phyloP scores from a whole-genome alignment of 2,888 invertebrate species.

The Lasioglossum zephyrum region DNA sequence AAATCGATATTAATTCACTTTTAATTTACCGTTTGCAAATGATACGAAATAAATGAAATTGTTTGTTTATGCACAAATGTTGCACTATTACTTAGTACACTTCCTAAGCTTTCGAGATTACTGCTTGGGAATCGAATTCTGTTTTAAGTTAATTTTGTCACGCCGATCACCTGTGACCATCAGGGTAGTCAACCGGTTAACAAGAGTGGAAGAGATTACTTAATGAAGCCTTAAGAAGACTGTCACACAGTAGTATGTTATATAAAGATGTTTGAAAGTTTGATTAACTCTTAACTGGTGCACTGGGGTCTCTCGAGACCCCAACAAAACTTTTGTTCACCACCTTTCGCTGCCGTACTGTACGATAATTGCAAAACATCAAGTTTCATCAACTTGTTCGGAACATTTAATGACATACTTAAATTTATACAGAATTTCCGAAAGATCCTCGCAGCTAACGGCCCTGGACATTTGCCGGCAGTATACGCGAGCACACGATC shows the following conservation, averaged over 20 bases:
- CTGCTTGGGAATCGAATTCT: background rate
- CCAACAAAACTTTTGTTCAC: background rate
- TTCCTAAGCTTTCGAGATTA: background rate
- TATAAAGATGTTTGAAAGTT: background rate
- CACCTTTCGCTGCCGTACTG: background rate
- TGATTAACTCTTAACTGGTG: background rate
- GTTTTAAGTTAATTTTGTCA: background rate
- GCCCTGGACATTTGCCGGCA: background rate
- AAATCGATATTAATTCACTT: background rate
- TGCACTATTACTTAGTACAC: background rate
- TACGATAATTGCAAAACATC: background rate
- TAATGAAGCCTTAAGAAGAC: background rate
- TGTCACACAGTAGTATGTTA: background rate
- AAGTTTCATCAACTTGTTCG: background rate
- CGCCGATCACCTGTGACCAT: background rate
- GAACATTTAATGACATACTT: background rate
- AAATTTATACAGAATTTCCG: background rate
- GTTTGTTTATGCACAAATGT: background rate
- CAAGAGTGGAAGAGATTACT: background rate
- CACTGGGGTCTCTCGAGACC: background rate
- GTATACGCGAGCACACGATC: background rate
- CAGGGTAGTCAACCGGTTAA: background rate
- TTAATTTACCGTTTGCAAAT: background rate
- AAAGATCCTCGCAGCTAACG: background rate
- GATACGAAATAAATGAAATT: background rate